A percentile compares a stretch with the other conserved stretches of the same genome.
These are phyloP conservation scores for Hartigia nigra DNA, from an alignment of 2,888 invertebrate species.

Conservation along the genomic window DNA sequence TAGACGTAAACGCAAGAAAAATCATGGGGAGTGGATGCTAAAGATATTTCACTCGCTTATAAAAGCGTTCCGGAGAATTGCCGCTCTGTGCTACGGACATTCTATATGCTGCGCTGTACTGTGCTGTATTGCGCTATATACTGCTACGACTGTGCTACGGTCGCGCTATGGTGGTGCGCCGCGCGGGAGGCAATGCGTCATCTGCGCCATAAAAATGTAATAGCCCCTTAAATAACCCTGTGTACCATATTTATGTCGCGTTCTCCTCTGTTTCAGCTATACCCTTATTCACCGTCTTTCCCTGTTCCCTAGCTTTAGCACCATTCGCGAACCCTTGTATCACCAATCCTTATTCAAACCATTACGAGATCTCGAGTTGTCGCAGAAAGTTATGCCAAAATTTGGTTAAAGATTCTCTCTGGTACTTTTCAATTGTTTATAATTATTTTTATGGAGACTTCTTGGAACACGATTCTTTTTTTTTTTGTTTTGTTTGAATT, in stretches of 20 bases:
- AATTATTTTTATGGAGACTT: too few relatives aligned
- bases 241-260: constrained; percentile 50
- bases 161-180: constrained; percentile 22
- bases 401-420: too few relatives aligned
- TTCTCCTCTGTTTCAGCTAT: constrained; percentile 27
- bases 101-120: constrained; percentile 21
- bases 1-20: constrained; percentile 5
- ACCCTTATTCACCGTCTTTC: neutral
- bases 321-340: too few relatives aligned
- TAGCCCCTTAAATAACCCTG: constrained; percentile 54
- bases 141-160: constrained; percentile 8
- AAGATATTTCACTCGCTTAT: constrained; percentile 34
- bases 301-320: too few relatives aligned
- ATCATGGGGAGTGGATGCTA: constrained; percentile 15
- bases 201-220: constrained; percentile 54
- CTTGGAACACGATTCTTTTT: too few relatives aligned
- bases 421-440: too few relatives aligned
- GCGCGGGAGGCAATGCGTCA: constrained; percentile 45
- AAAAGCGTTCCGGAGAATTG: constrained; percentile 42
- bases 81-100: constrained; percentile 28
- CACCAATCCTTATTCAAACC: too few relatives aligned
- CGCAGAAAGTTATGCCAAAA: too few relatives aligned
- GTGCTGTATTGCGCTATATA: constrained; percentile 4
- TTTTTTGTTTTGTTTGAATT: too few relatives aligned
- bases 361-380: too few relatives aligned